These are phyloP conservation scores for Malthinus flaveolus DNA, from an alignment of 2,888 invertebrate species.

Conservation along the genomic window DNA sequence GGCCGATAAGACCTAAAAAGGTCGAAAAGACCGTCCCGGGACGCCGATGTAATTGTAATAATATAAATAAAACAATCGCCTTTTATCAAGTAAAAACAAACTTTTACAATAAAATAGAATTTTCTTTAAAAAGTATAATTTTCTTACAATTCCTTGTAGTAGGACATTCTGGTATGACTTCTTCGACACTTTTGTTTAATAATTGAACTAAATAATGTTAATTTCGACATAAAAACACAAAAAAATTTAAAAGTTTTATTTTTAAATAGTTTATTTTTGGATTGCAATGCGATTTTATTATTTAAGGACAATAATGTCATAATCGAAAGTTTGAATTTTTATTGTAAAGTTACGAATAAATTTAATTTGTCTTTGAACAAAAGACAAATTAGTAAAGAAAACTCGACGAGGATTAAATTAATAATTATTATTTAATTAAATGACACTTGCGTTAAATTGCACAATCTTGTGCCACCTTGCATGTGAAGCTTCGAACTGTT, in stretches of 20 bases:
- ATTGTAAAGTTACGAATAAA: too few relatives aligned
- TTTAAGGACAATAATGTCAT: background rate
- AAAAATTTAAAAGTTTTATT: too few relatives aligned
- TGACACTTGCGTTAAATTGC: constrained; percentile 9
- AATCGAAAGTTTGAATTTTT: too few relatives aligned
- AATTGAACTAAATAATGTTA: background rate
- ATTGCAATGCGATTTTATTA: background rate
- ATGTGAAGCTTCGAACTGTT: background rate
- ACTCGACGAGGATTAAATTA: background rate
- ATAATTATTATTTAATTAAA: background rate
- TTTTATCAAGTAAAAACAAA: too few relatives aligned
- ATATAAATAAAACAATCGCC: too few relatives aligned
- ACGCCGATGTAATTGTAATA: too few relatives aligned
- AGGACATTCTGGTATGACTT: background rate
- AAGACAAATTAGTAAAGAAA: background rate
- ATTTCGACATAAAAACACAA: background rate
- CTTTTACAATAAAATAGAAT: too few relatives aligned
- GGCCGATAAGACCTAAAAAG: too few relatives aligned
- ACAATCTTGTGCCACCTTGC: constrained; percentile 1
- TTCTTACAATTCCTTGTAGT: constrained; percentile 11
- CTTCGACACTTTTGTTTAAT: constrained; percentile 8
- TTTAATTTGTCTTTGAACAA: too few relatives aligned
- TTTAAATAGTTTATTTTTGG: too few relatives aligned
- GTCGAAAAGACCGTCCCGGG: too few relatives aligned
- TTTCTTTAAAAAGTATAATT: too few relatives aligned